Base-by-base conservation (phyloP, 2,888 invertebrate species). In the Hydroisotoma schaefferi region DNA sequence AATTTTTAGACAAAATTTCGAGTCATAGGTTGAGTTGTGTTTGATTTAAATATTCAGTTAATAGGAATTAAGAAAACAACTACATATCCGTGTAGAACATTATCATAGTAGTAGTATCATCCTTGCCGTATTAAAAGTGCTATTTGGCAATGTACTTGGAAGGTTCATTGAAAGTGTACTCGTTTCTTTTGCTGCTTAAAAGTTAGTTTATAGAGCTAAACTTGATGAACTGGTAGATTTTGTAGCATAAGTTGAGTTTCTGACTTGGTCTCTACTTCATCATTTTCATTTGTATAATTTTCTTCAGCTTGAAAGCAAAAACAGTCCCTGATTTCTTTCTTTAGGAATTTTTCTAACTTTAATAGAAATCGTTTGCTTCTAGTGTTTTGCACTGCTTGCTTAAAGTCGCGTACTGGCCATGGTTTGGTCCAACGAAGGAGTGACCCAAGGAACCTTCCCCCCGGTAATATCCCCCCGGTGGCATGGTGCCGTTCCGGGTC, bases 351-450 rank as follows among this genome's bases (percentile, higher is more conserved):
- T 40, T 57, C 81, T 87, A n/a, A n/a, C n/a, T 88, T 90, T 90
- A 92, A 89, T 92, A 93, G 83, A 91, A 92, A 82, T 92, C 91
- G 77, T 87, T 89, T 76, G 90, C 88, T 82, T 92, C 92, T 73
- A 92, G 83, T 76, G 92, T 92, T 83, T 92, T 92, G 87, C 92
- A 93, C 83, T 92, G 90, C 82, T 91, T 91, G 86, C 90, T 91
- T 82, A 92, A 83, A 81, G 91, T 92, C 81, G 91, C 90, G 90
- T 92, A 92, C 86, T 92, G 91, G 75, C 81, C 81, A 76, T 86
- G 86, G 82, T 88, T 85, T 75, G 85, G 84, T 77, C 85, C 85
- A 77, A 81, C 71, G 76, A 81, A 80, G 73, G 82, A 74, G 85
- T 83, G 78, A 83, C 83, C 78, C 82, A 82, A 74, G 81, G 80